Evolutionary conservation across 1,140 invertebrate genomes (phyloP).

Genomic region (Anthonomus grandis): DNA sequence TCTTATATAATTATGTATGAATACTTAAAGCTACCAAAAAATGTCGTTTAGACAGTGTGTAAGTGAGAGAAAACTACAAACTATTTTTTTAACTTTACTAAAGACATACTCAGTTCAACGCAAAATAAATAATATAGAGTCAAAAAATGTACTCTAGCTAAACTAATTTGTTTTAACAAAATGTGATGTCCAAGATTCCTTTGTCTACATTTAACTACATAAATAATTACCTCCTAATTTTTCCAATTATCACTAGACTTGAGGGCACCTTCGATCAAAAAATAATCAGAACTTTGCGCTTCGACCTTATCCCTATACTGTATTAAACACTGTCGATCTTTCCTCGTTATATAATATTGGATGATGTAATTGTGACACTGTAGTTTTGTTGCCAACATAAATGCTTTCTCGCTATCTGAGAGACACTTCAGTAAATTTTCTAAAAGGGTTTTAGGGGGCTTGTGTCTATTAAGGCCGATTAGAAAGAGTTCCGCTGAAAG

Average conservation of each 20-base stretch:
- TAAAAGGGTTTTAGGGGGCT: constrained; percentile 37
- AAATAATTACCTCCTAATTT: no score
- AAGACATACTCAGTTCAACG: no score
- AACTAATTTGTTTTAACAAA: no score
- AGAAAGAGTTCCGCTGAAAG: constrained; percentile 35
- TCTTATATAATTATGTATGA: no score
- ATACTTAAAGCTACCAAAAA: no score
- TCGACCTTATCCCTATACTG: constrained; percentile 53
- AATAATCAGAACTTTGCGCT: constrained; percentile 53
- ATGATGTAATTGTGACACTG: constrained; percentile 53
- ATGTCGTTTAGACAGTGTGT: no score
- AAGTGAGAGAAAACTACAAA: no score
- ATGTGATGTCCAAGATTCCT: no score
- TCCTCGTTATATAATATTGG: constrained; percentile 52
- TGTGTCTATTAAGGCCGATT: constrained; percentile 32
- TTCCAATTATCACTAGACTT: constrained; percentile 47
- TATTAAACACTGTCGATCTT: constrained; percentile 50
- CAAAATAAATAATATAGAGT: no score
- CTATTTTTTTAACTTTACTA: no score
- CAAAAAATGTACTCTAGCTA: no score
- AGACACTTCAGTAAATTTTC: constrained; percentile 35
- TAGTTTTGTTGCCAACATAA: constrained; percentile 36
- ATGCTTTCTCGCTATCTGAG: constrained; percentile 31
- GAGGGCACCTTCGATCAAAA: constrained; percentile 52
- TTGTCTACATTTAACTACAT: no score